Evolutionary conservation across 2,113 vertebrate genomes (phyloP), one percentile per base, ranked within the genome.

Genomic region (Oxyruncus cristatus): DNA sequence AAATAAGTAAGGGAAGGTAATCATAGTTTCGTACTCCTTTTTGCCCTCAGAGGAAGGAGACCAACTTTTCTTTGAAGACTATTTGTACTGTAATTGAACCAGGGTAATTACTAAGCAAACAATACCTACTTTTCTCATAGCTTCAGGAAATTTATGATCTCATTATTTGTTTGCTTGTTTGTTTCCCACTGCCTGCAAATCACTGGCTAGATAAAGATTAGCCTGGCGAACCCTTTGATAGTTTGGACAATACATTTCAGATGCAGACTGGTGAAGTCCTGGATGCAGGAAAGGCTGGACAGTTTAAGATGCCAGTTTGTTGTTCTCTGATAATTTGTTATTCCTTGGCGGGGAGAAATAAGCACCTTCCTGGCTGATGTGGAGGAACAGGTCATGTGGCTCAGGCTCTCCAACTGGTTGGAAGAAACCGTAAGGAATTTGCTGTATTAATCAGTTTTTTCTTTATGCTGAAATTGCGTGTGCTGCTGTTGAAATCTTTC

Each of bases 81-180:
- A 8, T 58, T 90, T 46, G 56, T 78, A 50, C 22, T 85, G 92
- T 83, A 92, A 77, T 94, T 71, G 78, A 94, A 74, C 59, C 17
- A 37, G 50, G 30, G 50, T 90, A 93, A 93, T 95, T 89, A 67
- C 78, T 74, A 55, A 80, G 78, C 95, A 93, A 75, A 91, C 37
- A 94, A 53, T 67, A 77, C 33, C 63, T 85, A 18, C 63, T 85
- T 94, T 85, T 72, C 74, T 93, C 32, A 52, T 27, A 77, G 52
- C 71, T 88, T 66, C 30, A 41, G 85, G 50, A 92, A 85, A 93
- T 88, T 23, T 63, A 87, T 50, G 50, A 77, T 50, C 67, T 94
- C 39, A 14, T 89, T 86, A 44, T 85, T 88, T 85, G 65, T 85
- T 93, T 91, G 10, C 62, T 46, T 93, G 53, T 74, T 93, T 89